Conservation (phyloP, 2,113 vertebrate species). For the Dromaius novaehollandiae region DNA sequence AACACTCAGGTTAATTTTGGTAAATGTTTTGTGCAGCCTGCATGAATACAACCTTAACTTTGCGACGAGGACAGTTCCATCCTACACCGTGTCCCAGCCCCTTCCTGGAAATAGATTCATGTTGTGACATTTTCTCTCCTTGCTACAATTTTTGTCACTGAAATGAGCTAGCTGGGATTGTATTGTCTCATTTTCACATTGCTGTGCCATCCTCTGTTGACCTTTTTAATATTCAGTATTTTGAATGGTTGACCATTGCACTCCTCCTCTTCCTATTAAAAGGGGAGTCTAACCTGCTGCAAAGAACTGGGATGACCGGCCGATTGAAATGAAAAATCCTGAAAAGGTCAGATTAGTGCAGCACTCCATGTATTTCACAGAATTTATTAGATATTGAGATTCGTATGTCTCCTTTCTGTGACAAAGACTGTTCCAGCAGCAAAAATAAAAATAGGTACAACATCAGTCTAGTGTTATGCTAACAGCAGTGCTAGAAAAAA, state of each 20-base stretch:
- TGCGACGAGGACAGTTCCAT: background rate
- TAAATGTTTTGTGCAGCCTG: background rate
- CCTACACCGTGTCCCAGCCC: background rate
- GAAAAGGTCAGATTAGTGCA: slow-evolving; percentile 73
- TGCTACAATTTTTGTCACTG: slow-evolving; percentile 58
- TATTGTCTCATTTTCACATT: slow-evolving; percentile 65
- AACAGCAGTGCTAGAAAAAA: background rate
- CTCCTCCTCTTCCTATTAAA: slow-evolving; percentile 65
- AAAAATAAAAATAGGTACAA: slow-evolving; percentile 49
- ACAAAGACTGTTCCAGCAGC: slow-evolving; percentile 26
- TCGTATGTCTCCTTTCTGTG: background rate
- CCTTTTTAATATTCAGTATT: slow-evolving; percentile 80
- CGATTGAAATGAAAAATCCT: slow-evolving; percentile 66
- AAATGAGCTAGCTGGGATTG: slow-evolving; percentile 44
- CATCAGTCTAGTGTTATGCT: background rate
- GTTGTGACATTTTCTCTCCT: slow-evolving; percentile 75
- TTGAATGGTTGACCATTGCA: slow-evolving; percentile 65
- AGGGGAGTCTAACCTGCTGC: slow-evolving; percentile 59
- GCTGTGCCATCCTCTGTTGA: slow-evolving; percentile 57
- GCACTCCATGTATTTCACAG: slow-evolving; percentile 14
- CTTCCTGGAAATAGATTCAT: slow-evolving; percentile 43
- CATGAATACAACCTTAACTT: background rate
- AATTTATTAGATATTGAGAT: slow-evolving; percentile 30
- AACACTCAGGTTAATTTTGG: background rate
- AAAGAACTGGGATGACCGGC: slow-evolving; percentile 35